A percentile compares a stretch with the other conserved stretches of the same genome.
Conservation (phyloP, 2,888 invertebrate genomes). For the Catocala nupta region DNA sequence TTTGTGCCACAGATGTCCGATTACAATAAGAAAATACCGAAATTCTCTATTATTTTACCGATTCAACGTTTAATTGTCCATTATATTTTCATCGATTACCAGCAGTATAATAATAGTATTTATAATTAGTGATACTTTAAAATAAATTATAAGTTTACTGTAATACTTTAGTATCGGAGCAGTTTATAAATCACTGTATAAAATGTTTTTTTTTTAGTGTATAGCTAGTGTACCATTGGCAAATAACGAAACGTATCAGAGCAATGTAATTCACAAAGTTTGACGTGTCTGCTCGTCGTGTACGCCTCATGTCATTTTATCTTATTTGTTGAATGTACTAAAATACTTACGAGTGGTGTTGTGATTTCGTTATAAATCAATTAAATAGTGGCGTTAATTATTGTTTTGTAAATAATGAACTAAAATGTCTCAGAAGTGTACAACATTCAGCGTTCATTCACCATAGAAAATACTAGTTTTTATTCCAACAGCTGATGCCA, state of each 20-base stretch:
- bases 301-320: conserved; percentile 63
- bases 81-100: too few species aligned
- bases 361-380: conserved; percentile 31
- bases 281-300: conserved; percentile 71
- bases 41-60: not conserved
- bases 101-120: too few species aligned
- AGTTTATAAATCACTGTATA: too few species aligned
- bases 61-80: not conserved
- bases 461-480: conserved; percentile 34
- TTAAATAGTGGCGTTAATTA: conserved; percentile 17
- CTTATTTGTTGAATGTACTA: conserved; percentile 33
- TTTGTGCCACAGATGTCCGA: conserved; percentile 43
- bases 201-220: too few species aligned
- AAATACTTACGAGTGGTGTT: conserved; percentile 32
- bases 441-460: conserved; percentile 27
- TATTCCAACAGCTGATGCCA: conserved; percentile 59
- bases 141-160: not conserved
- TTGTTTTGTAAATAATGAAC: conserved; percentile 23
- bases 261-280: conserved; percentile 24
- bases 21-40: not conserved
- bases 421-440: conserved; percentile 44
- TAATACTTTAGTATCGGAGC: too few species aligned
- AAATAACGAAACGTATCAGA: conserved; percentile 28
- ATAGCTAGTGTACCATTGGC: too few species aligned
- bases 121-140: too few species aligned